Percentiles rank a stretch among this genome's conserved stretches.
Evolutionary conservation across 2,113 vertebrate genomes (phyloP).

Genomic region (Boleophthalmus pectinirostris): DNA sequence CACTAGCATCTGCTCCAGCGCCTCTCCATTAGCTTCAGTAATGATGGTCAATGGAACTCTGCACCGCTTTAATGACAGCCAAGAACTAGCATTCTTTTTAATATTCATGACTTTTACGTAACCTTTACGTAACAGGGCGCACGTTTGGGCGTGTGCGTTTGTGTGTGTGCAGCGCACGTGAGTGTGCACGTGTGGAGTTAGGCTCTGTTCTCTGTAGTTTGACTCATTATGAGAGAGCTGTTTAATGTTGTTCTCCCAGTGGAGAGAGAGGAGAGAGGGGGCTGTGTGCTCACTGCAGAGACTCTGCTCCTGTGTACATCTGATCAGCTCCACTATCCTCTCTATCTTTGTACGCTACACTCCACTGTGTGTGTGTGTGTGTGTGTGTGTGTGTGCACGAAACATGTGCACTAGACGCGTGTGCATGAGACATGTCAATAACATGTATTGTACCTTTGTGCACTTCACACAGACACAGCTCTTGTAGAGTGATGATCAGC

Average conservation of each 20-base stretch:
- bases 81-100: conserved; percentile 58
- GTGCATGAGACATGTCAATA: background rate
- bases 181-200: conserved; percentile 49
- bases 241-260: conserved; percentile 76
- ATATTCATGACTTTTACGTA: conserved; percentile 73
- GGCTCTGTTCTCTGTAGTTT: conserved; percentile 73
- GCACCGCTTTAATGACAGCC: conserved; percentile 59
- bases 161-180: conserved; percentile 7
- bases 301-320: conserved; percentile 11
- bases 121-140: conserved; percentile 71
- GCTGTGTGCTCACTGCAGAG: conserved; percentile 69
- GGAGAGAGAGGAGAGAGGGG: conserved; percentile 62
- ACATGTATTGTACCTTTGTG: background rate
- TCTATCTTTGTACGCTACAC: background rate
- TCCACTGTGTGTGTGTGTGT: background rate
- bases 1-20: conserved; percentile 39
- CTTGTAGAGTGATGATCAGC: too few species aligned
- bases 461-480: too few species aligned
- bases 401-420: background rate
- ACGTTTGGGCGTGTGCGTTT: conserved; percentile 25
- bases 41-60: conserved; percentile 35
- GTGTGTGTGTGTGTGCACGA: background rate
- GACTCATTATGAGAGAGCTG: conserved; percentile 75
- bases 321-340: background rate
- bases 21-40: conserved; percentile 50